Base-by-base conservation (phyloP, 2,113 vertebrate genomes). In the Atractosteus spatula region DNA sequence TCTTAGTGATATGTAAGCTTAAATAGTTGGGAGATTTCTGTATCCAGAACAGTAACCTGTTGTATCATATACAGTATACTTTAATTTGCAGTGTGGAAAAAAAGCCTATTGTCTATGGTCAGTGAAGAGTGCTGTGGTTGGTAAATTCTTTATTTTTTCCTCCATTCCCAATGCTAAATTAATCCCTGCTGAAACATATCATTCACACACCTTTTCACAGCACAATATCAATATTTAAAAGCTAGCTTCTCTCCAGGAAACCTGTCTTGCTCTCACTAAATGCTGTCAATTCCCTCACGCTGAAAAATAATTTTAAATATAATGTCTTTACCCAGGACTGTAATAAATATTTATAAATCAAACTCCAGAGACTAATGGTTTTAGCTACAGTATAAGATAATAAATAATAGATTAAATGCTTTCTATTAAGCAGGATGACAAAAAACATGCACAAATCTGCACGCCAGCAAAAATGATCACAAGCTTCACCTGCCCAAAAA, bases 321-420 rank as follows among this genome's bases (percentile, higher is more conserved):
- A 69, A 70, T 78, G 43, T 79, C 77, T 76, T 68, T 70, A 56
- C 63, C 72, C 68, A 0, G 13, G 54, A 71, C 81, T 80, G 84
- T 84, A 87, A 87, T 79, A 81, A 78, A 84, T 85, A 88, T 89
- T 85, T 85, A 87, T 87, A 78, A 70, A 72, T 74, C 73, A 77
- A 76, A 79, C 74, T 78, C 78, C 69, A 72, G 62, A 63, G 79
- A 82, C 79, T 68, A 81, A 79, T 85, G 70, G 78, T 73, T 76
- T 80, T 82, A 73, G 80, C 84, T 84, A n/a, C n/a, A n/a, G n/a
- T n/a, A 84, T 69, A 78, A 71, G 79, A 71, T 62, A 54, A 70
- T 90, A 83, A 90, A 90, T 90, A 87, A 89, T 87, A 88, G 80
- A 90, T 90, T 83, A 84, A 87, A 87, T 78, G 81, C 79, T 80